phyloP scores from a whole-genome alignment of 64 coral and sea anemone species.

The Montipora capricornis region DNA sequence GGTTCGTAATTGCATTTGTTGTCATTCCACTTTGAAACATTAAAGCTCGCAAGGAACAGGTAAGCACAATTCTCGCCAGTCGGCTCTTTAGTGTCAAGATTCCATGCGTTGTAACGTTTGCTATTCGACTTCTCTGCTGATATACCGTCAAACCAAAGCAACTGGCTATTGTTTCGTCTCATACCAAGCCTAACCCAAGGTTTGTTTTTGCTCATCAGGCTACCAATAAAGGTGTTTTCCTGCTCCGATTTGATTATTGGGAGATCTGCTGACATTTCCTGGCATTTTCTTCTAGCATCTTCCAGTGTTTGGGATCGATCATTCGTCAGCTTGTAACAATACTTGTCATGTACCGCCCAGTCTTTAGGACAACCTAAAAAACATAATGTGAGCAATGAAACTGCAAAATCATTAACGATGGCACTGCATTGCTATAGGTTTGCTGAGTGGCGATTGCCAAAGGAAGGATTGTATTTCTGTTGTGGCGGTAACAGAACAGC shows the following conservation, averaged over 20 bases:
- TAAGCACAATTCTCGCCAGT: no score
- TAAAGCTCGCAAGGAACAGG: no score
- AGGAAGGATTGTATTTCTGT: no score
- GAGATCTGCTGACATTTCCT: neutral
- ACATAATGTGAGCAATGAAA: no score
- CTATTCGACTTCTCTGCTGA: neutral
- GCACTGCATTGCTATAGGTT: no score
- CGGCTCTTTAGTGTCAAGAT: no score
- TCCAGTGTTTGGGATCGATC: neutral
- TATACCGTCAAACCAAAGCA: neutral
- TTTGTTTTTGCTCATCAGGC: neutral
- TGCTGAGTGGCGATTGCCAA: no score
- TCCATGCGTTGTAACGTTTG: no score
- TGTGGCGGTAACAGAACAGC: no score
- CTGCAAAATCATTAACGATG: no score
- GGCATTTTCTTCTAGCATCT: neutral
- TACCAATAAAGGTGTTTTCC: neutral
- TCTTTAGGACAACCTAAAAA: neutral
- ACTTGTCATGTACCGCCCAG: neutral
- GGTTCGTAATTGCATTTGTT: no score
- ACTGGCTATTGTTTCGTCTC: neutral
- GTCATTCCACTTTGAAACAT: no score
- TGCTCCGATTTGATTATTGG: neutral
- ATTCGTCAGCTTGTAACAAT: neutral
- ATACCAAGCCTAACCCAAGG: neutral